Evolutionary conservation across 1,140 invertebrate species (phyloP).

Genomic region (Danaus melanippus): DNA sequence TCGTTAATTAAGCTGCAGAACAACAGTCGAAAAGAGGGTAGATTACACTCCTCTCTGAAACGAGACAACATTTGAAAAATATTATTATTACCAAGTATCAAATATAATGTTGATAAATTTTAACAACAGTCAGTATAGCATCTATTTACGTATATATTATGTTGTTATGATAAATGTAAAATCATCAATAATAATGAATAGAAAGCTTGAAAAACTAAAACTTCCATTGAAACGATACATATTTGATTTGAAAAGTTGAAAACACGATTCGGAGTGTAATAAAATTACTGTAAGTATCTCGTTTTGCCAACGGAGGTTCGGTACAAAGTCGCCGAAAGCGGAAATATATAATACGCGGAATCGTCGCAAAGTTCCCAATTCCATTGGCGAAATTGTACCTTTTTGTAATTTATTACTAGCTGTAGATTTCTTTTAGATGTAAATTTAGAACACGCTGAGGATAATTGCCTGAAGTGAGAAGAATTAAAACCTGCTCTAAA

Average conservation of each 20-base stretch:
- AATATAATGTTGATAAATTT: no score
- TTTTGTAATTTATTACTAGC: slow-evolving; percentile 29
- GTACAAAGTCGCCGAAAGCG: slow-evolving; percentile 14
- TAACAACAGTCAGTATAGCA: no score
- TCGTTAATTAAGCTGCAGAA: slow-evolving; percentile 25
- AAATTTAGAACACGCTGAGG: slow-evolving; percentile 17
- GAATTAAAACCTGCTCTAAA: no score
- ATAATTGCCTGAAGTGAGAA: no score
- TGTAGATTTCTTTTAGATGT: slow-evolving; percentile 31
- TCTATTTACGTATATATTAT: no score
- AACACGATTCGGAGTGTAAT: slow-evolving; percentile 17
- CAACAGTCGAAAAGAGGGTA: slow-evolving; percentile 24
- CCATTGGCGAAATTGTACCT: slow-evolving; percentile 25
- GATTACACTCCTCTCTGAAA: slow-evolving; percentile 22
- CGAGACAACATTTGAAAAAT: slow-evolving; percentile 10
- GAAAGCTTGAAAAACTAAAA: no score
- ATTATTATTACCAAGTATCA: background rate
- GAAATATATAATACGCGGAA: slow-evolving; percentile 19
- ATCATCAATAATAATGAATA: no score
- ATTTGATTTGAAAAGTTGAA: slow-evolving; percentile 20
- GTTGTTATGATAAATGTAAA: no score
- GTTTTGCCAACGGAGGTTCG: slow-evolving; percentile 9
- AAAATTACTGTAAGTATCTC: slow-evolving; percentile 21
- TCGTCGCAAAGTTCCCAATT: slow-evolving; percentile 11
- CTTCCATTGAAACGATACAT: slow-evolving; percentile 2